These are phyloP conservation scores for Eulacestoma nigropectus DNA, from an alignment of 2,113 vertebrate genomes.

Conservation along the genomic window DNA sequence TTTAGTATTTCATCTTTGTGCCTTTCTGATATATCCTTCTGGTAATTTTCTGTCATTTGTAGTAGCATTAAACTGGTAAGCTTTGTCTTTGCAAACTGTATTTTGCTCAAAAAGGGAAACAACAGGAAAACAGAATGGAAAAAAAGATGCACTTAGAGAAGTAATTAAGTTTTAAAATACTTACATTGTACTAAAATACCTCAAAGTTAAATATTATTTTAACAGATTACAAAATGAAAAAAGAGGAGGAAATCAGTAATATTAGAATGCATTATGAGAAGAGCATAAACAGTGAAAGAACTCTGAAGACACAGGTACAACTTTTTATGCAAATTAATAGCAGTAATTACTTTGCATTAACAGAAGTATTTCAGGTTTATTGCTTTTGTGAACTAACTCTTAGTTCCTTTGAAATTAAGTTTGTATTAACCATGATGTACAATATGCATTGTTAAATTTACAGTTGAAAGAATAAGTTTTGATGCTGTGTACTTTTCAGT, in stretches of 20 bases:
- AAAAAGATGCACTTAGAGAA: neutral
- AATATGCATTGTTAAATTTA: neutral
- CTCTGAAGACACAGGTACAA: constrained; percentile 93
- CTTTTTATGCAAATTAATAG: neutral
- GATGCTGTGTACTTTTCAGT: neutral
- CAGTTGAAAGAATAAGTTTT: neutral
- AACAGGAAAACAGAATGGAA: neutral
- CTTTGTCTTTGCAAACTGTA: neutral
- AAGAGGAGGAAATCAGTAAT: constrained; percentile 81
- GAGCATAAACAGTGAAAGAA: constrained; percentile 86
- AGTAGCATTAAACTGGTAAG: neutral
- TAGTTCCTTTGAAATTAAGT: neutral
- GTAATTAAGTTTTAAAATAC: neutral
- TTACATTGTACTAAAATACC: neutral
- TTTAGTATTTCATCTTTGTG: neutral
- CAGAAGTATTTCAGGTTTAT: neutral
- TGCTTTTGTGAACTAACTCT: neutral
- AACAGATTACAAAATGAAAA: constrained; percentile 80
- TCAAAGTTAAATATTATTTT: constrained; percentile 21
- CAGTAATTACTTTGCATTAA: neutral
- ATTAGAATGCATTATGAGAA: constrained; percentile 88
- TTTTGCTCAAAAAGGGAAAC: neutral
- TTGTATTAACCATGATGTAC: neutral
- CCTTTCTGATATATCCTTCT: neutral
- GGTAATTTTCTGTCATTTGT: neutral